Base-by-base conservation (phyloP, 1,140 invertebrate species). In the Ptiloglossa arizonensis region DNA sequence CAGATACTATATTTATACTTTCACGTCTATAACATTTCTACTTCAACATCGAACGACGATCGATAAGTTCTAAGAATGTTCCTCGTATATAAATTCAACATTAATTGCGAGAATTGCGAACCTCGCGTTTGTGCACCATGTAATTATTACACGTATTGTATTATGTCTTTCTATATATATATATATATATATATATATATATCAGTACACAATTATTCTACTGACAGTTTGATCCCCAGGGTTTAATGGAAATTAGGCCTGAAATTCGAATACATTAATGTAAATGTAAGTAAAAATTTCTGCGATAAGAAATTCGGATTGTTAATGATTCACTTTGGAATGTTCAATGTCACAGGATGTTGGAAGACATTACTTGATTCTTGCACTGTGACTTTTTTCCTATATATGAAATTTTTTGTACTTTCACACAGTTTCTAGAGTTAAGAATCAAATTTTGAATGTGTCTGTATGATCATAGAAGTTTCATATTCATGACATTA, bases 161-260 rank as follows among this genome's bases (percentile, higher is more conserved):
- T 63, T 56, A 62, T 41, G 52, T 67, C 57, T 77, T 64, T 62
- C 52, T 70, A 67, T 44, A 24, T n/a, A n/a, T n/a, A n/a, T n/a
- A n/a, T 70, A 67, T 44, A 24, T n/a, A n/a, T n/a, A n/a, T n/a
- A n/a, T n/a, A n/a, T n/a, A n/a, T n/a, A n/a, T 27, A 27, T 70
- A 78, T 79, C 54, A 69, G 44, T 82, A 54, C 68, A 82, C 54
- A 57, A 79, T 78, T 80, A 80, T 72, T 50, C 29, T 79, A 74
- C 17, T 22, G 68, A 78, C 50, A 46, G 67, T 70, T 83, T 83
- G 82, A 79, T 83, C 79, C 80, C 82, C 48, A 76, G 66, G 52
- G 22, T 77, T 72, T 68, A 72, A 85, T 52, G 38, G 50, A 75
- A 77, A 79, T 79, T 86, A 85, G 79, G 82, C 82, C 70, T 72